phyloP scores from a whole-genome alignment of 92 coral and sea anemone genomes.

The Porites lobata region DNA sequence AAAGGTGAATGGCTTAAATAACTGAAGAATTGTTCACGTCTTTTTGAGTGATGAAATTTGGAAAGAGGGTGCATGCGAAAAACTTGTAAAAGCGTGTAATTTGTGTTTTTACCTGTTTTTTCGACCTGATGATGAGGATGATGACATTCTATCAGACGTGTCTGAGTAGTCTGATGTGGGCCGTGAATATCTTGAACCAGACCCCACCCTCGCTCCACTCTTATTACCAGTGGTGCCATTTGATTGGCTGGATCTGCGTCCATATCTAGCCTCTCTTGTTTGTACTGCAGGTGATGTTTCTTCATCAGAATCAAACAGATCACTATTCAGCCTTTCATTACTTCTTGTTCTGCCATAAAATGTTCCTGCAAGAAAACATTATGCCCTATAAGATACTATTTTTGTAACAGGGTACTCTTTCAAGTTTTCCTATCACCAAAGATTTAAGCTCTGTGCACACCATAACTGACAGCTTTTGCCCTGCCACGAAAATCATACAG shows the following conservation, averaged over 20 bases:
- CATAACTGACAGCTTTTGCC: too few species aligned
- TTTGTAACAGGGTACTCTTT: too few species aligned
- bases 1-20: too few species aligned
- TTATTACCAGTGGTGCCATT: constrained; percentile 19
- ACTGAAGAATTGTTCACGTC: too few species aligned
- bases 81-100: too few species aligned
- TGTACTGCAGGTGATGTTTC: constrained; percentile 27
- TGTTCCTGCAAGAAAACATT: constrained; percentile 4
- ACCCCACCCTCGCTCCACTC: constrained; percentile 28
- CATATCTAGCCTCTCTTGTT: constrained; percentile 74
- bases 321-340: constrained; percentile 29
- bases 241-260: constrained; percentile 77
- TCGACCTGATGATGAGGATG: constrained; percentile 41
- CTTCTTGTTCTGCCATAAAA: constrained; percentile 44
- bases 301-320: constrained; percentile 65
- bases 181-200: constrained; percentile 27
- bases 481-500: too few species aligned
- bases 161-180: constrained; percentile 43
- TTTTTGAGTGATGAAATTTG: too few species aligned
- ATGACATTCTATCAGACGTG: constrained; percentile 35
- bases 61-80: too few species aligned
- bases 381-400: neutral
- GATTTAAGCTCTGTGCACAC: too few species aligned
- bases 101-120: constrained; percentile 30
- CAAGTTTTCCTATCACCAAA: too few species aligned